A percentile compares a stretch with the other conserved stretches of the same genome.
These are phyloP conservation scores for Lutjanus erythropterus DNA, from an alignment of 2,113 vertebrate species.

Conservation along the genomic window DNA sequence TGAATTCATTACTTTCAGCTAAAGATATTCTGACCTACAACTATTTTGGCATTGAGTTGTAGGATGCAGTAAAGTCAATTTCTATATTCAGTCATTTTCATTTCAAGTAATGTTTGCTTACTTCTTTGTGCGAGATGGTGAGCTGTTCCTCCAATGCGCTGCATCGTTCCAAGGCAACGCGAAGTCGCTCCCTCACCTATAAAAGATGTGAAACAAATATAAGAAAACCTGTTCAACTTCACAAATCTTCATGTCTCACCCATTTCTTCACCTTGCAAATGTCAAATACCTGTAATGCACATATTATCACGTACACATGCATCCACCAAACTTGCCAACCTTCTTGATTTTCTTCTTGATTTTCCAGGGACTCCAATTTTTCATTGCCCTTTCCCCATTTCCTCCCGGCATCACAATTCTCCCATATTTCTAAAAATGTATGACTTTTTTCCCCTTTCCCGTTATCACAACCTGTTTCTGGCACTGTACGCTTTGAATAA, in stretches of 20 bases:
- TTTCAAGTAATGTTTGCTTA: conserved; percentile 63
- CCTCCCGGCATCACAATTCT: too few species aligned
- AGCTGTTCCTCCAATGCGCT: conserved; percentile 95
- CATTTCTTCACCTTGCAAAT: neutral
- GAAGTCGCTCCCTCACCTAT: conserved; percentile 94
- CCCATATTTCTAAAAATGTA: too few species aligned
- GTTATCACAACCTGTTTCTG: too few species aligned
- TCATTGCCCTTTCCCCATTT: too few species aligned
- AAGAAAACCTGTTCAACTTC: neutral
- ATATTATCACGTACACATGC: too few species aligned
- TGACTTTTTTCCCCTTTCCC: too few species aligned
- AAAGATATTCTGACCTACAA: neutral
- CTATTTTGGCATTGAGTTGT: neutral
- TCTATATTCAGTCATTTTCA: neutral
- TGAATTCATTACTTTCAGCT: neutral
- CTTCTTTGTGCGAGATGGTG: conserved; percentile 95
- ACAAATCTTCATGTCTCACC: neutral
- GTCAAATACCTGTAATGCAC: neutral
- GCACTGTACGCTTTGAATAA: too few species aligned
- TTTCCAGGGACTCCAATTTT: too few species aligned
- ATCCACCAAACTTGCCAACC: too few species aligned
- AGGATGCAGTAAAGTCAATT: neutral
- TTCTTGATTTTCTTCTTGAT: too few species aligned
- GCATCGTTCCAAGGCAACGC: conserved; percentile 96
- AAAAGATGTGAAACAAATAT: neutral